Conservation (phyloP, 2,888 invertebrate genomes). For the Dryomyza anilis region DNA sequence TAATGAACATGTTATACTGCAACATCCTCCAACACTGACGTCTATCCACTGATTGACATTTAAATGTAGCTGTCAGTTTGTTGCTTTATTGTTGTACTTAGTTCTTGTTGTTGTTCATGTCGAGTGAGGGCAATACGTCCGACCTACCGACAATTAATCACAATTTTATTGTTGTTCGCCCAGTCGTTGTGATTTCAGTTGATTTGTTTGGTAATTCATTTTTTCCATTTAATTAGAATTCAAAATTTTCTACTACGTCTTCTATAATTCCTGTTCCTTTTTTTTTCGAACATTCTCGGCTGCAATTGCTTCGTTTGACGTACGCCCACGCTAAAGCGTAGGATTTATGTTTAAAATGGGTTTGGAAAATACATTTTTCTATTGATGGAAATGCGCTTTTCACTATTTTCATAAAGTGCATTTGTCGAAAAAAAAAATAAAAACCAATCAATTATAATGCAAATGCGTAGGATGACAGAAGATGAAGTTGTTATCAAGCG, state of each 20-base stretch:
- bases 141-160: conserved; percentile 25
- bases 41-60: conserved; percentile 44
- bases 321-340: conserved; percentile 9
- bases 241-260: conserved; percentile 6
- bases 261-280: not conserved
- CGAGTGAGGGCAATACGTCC: too few species aligned
- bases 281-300: not conserved
- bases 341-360: conserved; percentile 20
- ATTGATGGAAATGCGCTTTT: not conserved
- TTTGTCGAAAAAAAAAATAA: too few species aligned
- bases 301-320: not conserved
- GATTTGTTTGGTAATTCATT: conserved; percentile 6
- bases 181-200: not conserved
- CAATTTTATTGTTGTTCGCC: conserved; percentile 5
- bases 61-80: conserved; percentile 35
- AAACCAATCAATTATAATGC: conserved; percentile 7
- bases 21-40: conserved; percentile 8
- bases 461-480: conserved; percentile 14
- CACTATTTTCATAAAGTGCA: too few species aligned
- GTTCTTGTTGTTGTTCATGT: conserved; percentile 9
- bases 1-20: conserved; percentile 4
- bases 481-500: conserved; percentile 3
- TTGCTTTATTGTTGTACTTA: conserved; percentile 2
- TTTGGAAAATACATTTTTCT: conserved; percentile 18
- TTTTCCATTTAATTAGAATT: conserved; percentile 28